A percentile compares a stretch with the other conserved stretches of the same genome.
Evolutionary conservation across 2,113 vertebrate species (phyloP).

Genomic region (Amphiprion ocellaris): DNA sequence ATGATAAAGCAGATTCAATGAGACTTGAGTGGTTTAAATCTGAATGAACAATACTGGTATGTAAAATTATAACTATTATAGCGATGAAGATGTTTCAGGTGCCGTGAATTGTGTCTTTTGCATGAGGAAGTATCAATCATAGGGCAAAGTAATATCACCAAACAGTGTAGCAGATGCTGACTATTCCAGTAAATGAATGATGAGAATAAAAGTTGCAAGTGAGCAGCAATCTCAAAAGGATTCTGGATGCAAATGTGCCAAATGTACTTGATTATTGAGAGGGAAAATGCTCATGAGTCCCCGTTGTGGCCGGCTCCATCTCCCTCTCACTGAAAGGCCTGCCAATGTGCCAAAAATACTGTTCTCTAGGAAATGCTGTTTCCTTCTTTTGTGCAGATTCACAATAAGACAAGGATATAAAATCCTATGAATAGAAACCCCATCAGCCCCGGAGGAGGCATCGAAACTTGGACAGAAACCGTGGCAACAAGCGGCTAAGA

Average conservation of each 20-base stretch:
- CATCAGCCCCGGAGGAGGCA: slow-evolving; percentile 59
- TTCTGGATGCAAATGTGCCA: slow-evolving; percentile 38
- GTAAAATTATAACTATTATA: too few relatives aligned
- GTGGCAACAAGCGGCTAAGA: slow-evolving; percentile 57
- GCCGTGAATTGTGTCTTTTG: background rate
- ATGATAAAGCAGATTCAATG: too few relatives aligned
- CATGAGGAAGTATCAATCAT: too few relatives aligned
- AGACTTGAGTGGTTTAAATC: too few relatives aligned
- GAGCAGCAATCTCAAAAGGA: slow-evolving; percentile 22
- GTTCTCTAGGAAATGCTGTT: slow-evolving; percentile 59
- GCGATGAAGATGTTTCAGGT: background rate
- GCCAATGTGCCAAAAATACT: slow-evolving; percentile 47
- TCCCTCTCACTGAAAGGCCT: slow-evolving; percentile 25
- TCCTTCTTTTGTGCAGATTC: slow-evolving; percentile 47
- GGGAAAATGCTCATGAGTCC: slow-evolving; percentile 11
- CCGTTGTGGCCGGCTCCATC: slow-evolving; percentile 10
- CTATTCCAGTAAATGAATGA: slow-evolving; percentile 16
- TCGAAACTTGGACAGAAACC: slow-evolving; percentile 47
- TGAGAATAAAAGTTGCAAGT: slow-evolving; percentile 26
- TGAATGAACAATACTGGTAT: too few relatives aligned
- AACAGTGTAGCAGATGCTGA: background rate
- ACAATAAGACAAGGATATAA: slow-evolving; percentile 66
- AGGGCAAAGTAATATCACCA: too few relatives aligned
- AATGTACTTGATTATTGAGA: slow-evolving; percentile 38
- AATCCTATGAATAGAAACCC: slow-evolving; percentile 67